Conservation (phyloP, 2,797 vertebrate species). For the Cossypha dichroa region DNA sequence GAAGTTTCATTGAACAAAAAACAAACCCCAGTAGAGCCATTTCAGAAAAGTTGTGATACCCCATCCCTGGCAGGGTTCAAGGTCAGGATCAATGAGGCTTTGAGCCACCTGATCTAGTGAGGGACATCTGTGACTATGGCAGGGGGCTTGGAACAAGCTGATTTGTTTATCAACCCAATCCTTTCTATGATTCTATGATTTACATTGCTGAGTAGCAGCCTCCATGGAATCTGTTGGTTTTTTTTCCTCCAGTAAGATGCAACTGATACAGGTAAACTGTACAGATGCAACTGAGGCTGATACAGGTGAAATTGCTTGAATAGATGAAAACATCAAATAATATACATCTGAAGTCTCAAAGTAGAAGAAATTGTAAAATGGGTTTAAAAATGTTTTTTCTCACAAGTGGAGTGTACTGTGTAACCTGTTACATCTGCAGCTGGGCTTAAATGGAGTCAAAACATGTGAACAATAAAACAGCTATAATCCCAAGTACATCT, state of each 20-base stretch:
- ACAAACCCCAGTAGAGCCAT: not conserved
- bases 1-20: not conserved
- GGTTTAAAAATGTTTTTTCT: not conserved
- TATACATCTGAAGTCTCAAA: too few species aligned
- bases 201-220: not conserved
- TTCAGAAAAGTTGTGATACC: not conserved
- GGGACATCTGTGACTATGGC: not conserved
- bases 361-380: not conserved
- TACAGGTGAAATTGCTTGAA: not conserved
- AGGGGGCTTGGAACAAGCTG: not conserved
- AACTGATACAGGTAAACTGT: not conserved
- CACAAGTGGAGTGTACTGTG: not conserved
- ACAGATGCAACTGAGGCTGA: not conserved
- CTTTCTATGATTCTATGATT: not conserved
- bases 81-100: not conserved
- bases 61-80: accelerated
- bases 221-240: not conserved
- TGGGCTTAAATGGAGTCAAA: not conserved
- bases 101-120: not conserved
- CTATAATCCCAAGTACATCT: not conserved
- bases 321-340: not conserved
- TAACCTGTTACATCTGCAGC: not conserved
- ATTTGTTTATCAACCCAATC: not conserved
- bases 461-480: not conserved
- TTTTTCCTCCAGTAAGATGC: not conserved